phyloP scores from a whole-genome alignment of 2,113 vertebrate species.

The Pachypanchax playfairii region DNA sequence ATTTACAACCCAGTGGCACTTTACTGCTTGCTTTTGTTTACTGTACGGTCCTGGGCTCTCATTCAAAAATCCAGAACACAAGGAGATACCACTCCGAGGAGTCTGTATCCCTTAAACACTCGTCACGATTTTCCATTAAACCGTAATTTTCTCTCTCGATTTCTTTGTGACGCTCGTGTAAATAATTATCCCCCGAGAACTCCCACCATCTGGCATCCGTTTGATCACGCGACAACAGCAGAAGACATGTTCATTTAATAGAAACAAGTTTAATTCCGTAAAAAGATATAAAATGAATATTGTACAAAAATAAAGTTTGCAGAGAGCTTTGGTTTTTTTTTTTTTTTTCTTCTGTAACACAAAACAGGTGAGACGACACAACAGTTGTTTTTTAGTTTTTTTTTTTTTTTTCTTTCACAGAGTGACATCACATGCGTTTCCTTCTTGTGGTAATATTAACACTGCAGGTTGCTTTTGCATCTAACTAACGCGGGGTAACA shows the following conservation, averaged over 20 bases:
- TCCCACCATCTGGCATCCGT: constrained; percentile 39
- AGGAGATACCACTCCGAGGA: constrained; percentile 28
- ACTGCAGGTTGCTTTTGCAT: constrained; percentile 42
- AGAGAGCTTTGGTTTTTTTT: constrained; percentile 99
- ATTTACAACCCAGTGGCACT: constrained; percentile 69
- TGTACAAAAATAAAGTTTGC: constrained; percentile 99
- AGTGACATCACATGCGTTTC: constrained; percentile 41
- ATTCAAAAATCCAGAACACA: constrained; percentile 73
- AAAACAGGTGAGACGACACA: constrained; percentile 86
- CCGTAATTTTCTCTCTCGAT: constrained; percentile 36
- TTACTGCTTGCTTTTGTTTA: constrained; percentile 76
- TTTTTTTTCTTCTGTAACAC: too few relatives aligned
- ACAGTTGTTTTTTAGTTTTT: constrained; percentile 29
- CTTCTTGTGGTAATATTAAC: constrained; percentile 33
- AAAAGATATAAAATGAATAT: constrained; percentile 99
- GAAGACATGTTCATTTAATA: constrained; percentile 79
- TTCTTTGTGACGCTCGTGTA: constrained; percentile 40
- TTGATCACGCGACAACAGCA: constrained; percentile 45
- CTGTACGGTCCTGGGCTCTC: constrained; percentile 60
- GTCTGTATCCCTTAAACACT: constrained; percentile 38
- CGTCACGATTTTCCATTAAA: constrained; percentile 22
- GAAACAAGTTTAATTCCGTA: constrained; percentile 98
- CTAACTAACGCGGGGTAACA: constrained; percentile 14
- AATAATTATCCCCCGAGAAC: constrained; percentile 16
- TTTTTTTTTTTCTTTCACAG: constrained; percentile 48